A percentile compares a stretch with the other conserved stretches of the same genome.
These are phyloP conservation scores for Aldabrachelys gigantea DNA, from an alignment of 2,113 vertebrate genomes.

Conservation along the genomic window DNA sequence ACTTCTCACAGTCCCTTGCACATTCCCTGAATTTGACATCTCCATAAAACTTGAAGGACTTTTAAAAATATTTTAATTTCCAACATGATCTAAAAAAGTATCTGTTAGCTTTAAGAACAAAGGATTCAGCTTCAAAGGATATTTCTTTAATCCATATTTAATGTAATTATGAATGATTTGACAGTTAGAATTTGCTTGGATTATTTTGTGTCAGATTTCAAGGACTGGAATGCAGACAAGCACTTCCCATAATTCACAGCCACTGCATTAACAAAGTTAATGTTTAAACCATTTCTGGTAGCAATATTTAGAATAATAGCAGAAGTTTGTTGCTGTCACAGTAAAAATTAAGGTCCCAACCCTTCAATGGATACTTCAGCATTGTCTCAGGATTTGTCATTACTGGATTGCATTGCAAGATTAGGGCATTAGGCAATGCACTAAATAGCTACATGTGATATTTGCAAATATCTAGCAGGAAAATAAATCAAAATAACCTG, in stretches of 20 bases:
- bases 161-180: constrained; percentile 45
- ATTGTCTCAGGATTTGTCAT: background rate
- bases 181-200: constrained; percentile 32
- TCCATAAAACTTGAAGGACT: background rate
- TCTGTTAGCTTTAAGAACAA: constrained; percentile 39
- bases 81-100: background rate
- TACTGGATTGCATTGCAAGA: background rate
- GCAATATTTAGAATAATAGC: constrained; percentile 2
- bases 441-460: background rate
- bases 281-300: background rate
- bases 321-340: background rate
- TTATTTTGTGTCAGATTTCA: constrained; percentile 12
- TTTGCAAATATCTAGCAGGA: background rate
- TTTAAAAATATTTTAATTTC: constrained; percentile 9
- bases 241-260: background rate
- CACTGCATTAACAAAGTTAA: background rate
- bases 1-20: background rate
- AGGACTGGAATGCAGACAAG: background rate
- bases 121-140: constrained; percentile 15
- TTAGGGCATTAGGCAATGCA: background rate
- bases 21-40: constrained; percentile 5
- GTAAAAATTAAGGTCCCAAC: background rate
- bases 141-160: constrained; percentile 57
- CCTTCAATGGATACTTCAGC: background rate
- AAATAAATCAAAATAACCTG: background rate